These are phyloP conservation scores for Schizothorax lantsangensis DNA, from an alignment of 2,797 vertebrate species.

Conservation along the genomic window DNA sequence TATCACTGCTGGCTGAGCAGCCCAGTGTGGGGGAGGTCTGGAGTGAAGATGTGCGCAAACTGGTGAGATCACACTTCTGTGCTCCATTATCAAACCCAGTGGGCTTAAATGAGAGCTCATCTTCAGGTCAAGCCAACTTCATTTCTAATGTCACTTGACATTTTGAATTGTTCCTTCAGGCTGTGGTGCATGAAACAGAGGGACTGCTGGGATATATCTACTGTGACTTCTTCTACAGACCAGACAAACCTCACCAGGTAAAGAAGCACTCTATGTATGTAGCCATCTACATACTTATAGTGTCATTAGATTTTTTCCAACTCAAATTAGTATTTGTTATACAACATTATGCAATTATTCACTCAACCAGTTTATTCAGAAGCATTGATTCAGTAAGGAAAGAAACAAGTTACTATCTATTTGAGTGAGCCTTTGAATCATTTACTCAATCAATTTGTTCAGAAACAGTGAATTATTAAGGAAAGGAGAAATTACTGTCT, in stretches of 20 bases:
- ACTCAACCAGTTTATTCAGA: not conserved
- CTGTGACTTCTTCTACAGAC: constrained; percentile 94
- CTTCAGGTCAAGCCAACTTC: not conserved
- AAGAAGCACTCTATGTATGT: constrained; percentile 6
- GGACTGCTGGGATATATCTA: constrained; percentile 95
- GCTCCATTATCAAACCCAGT: constrained; percentile 9
- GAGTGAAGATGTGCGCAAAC: constrained; percentile 92
- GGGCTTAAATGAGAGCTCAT: not conserved
- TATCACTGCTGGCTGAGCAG: constrained; percentile 88
- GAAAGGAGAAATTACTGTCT: not conserved
- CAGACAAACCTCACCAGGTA: constrained; percentile 95
- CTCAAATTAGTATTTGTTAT: not conserved
- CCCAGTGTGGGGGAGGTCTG: constrained; percentile 91
- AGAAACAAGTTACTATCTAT: not conserved
- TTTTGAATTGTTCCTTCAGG: constrained; percentile 74
- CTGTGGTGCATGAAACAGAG: constrained; percentile 93
- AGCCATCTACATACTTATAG: not conserved
- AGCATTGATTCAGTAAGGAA: not conserved
- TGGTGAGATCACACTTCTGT: constrained; percentile 77
- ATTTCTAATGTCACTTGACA: constrained; percentile 5
- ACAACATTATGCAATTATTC: not conserved
- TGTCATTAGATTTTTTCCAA: not conserved
- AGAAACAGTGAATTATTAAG: not conserved
- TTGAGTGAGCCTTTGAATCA: not conserved
- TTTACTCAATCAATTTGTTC: too few relatives aligned